A percentile compares a stretch with the other conserved stretches of the same genome.
Evolutionary conservation across 2,797 vertebrate species (phyloP).

Genomic region (Micropoecilia bifurca): DNA sequence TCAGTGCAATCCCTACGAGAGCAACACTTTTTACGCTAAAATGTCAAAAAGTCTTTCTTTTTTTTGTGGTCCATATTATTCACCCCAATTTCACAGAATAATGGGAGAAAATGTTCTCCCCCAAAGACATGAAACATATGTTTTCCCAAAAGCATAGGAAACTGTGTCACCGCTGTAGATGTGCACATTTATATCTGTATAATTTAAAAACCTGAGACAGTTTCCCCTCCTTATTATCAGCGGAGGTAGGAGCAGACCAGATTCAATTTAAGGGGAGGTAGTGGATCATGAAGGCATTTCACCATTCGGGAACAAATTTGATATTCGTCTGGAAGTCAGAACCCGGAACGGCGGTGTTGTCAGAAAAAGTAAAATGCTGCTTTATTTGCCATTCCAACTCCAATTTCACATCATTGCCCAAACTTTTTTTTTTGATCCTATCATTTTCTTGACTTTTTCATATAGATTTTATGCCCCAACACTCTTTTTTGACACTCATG

Average conservation of each 20-base stretch:
- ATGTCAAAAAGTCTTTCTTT: slow-evolving; percentile 9
- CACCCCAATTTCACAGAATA: slow-evolving; percentile 20
- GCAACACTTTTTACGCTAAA: not conserved
- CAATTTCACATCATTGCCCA: slow-evolving; percentile 62
- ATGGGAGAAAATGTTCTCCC: slow-evolving; percentile 26
- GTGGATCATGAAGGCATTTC: slow-evolving; percentile 73
- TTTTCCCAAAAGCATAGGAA: slow-evolving; percentile 9
- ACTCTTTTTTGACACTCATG: slow-evolving; percentile 9
- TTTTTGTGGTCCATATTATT: slow-evolving; percentile 8
- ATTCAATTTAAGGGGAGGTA: slow-evolving; percentile 73
- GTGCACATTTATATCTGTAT: slow-evolving; percentile 56
- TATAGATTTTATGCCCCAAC: slow-evolving; percentile 9
- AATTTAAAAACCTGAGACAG: slow-evolving; percentile 56
- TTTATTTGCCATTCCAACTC: slow-evolving; percentile 63
- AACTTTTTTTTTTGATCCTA: slow-evolving; percentile 61
- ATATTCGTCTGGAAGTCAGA: slow-evolving; percentile 72
- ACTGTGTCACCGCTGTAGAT: slow-evolving; percentile 43
- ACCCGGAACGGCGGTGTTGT: slow-evolving; percentile 63
- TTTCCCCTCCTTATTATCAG: slow-evolving; percentile 60
- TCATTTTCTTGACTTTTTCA: slow-evolving; percentile 47
- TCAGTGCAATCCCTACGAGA: slow-evolving; percentile 29
- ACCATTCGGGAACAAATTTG: slow-evolving; percentile 71
- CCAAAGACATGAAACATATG: slow-evolving; percentile 28
- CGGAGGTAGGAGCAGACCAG: slow-evolving; percentile 50
- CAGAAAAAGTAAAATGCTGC: slow-evolving; percentile 62